Evolutionary conservation across 2,888 invertebrate genomes (phyloP), one percentile per base, ranked within the genome.

Genomic region (Morinoia aosen): DNA sequence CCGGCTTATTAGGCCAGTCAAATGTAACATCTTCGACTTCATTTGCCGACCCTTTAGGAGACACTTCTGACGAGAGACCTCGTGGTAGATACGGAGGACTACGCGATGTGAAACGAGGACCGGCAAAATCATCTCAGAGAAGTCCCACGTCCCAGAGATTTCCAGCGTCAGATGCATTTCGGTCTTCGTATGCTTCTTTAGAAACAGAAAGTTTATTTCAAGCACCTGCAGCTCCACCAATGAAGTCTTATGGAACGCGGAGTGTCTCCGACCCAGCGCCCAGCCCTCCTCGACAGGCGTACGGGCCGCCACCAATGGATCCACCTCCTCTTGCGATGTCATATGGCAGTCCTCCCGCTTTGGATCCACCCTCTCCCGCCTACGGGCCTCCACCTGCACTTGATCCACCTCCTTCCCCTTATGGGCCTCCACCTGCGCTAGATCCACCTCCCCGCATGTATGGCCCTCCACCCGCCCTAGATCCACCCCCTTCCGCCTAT

Each of bases 331-430:
- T 64, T 19, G 58, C 88, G 93, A 56, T 57, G 40, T 95, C 95
- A 14, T 58, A 94, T 39, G 94, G 94, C 91, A 39, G 19, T 56
- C 95, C 95, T 90, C 90, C 90, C 7, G 12, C 1, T 14, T 48
- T 39, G 39, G 90, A 48, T 90, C 90, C 90, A 48, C 95, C 95
- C n/a, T 76, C 95, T 39, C 76, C 61, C 5, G 58, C 95, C 40
- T 58, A 94, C 90, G 94, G 94, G 93, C 91, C 91, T 40, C 95
- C 95, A 39, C 95, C 96, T 48, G 40, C 19, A 48, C 76, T 76
- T 40, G 95, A 91, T n/a, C 91, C 61, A 48, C 95, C 95, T 58
- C 91, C 95, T n/a, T 64, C 58, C 4, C 57, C 95, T 39, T 57
- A 94, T 40, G 94, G 94, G 93, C 93, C 93, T 40, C 95, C 95